These are phyloP conservation scores for Aspiorhynchus laticeps DNA, from an alignment of 2,113 vertebrate species.

Conservation along the genomic window DNA sequence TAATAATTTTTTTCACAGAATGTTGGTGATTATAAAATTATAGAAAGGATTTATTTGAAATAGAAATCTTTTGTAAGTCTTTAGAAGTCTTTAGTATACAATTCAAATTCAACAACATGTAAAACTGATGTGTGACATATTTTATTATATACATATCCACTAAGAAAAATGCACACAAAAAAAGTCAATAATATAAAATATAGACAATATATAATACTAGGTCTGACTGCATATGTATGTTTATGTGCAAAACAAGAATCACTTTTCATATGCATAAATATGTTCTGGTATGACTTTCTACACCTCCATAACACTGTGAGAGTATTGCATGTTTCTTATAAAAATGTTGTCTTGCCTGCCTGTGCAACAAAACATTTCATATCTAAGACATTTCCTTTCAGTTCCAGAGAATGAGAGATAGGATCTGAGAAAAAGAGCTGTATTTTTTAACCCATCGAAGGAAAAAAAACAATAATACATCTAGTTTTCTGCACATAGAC, in stretches of 20 bases:
- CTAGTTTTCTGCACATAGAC: neutral
- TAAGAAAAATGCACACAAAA: neutral
- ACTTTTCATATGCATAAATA: neutral
- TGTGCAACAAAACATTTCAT: neutral
- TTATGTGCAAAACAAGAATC: neutral
- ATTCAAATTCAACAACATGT: neutral
- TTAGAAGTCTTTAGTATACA: neutral
- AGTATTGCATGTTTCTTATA: neutral
- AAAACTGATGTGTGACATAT: neutral
- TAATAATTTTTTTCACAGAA: neutral
- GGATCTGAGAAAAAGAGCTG: neutral
- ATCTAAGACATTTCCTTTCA: neutral
- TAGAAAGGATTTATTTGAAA: neutral
- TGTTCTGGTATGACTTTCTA: neutral
- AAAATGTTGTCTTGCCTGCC: neutral
- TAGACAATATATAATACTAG: neutral
- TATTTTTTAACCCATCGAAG: too few relatives aligned
- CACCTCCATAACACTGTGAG: neutral
- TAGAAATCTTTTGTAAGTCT: neutral
- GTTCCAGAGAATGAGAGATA: neutral
- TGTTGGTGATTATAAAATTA: neutral
- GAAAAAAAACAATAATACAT: neutral
- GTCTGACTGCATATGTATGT: neutral
- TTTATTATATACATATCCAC: neutral
- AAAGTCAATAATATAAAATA: neutral